Conservation (phyloP, 2,797 vertebrate species). For the Cossypha caffra region DNA sequence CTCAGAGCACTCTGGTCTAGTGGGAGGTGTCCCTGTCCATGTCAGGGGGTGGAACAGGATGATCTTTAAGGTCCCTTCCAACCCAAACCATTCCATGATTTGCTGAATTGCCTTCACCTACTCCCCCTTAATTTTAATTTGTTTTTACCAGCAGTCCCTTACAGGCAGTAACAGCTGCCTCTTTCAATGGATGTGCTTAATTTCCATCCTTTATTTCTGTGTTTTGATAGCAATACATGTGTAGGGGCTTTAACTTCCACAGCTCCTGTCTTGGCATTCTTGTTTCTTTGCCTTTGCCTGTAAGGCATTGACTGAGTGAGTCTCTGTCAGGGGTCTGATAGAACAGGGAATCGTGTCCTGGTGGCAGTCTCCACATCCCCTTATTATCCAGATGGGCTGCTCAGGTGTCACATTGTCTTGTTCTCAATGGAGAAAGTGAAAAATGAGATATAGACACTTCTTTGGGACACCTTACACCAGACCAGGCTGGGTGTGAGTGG, state of each 20-base stretch:
- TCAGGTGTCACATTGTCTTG: background rate
- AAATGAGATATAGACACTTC: background rate
- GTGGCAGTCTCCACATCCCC: background rate
- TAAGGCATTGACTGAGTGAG: fast-evolving
- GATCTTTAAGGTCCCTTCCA: background rate
- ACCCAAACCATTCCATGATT: background rate
- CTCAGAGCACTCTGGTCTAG: background rate
- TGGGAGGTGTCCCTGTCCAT: background rate
- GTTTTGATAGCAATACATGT: fast-evolving
- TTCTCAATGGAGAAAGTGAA: background rate
- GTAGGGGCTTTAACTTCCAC: background rate
- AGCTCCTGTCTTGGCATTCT: background rate
- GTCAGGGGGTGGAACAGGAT: background rate
- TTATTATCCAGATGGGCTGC: background rate
- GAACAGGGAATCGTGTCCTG: background rate
- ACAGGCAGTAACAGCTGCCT: background rate
- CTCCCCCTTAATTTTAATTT: background rate
- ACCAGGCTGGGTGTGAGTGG: fast-evolving
- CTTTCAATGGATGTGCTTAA: background rate
- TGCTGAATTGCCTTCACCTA: background rate
- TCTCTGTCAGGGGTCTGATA: background rate
- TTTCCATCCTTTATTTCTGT: background rate
- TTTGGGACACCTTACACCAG: background rate
- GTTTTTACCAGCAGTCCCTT: background rate
- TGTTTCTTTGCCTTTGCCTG: background rate